Evolutionary conservation across 2,113 vertebrate species (phyloP).

Genomic region (Anarrhichthys ocellatus): DNA sequence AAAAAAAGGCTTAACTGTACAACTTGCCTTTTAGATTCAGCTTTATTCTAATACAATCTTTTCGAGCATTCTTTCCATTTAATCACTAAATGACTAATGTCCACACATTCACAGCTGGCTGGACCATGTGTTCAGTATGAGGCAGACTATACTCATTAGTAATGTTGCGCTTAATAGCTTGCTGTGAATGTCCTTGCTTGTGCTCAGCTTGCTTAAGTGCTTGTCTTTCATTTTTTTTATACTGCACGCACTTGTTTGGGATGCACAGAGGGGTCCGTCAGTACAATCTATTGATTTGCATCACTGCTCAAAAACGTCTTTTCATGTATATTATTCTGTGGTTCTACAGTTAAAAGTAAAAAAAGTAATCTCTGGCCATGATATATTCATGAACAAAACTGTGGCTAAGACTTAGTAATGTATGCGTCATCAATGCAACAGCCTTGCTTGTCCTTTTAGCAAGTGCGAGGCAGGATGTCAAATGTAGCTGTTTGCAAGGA

Average conservation of each 20-base stretch:
- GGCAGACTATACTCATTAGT: slow-evolving; percentile 27
- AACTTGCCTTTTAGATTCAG: slow-evolving; percentile 8
- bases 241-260: slow-evolving; percentile 10
- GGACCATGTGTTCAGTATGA: slow-evolving; percentile 5
- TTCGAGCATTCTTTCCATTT: not conserved
- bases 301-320: not conserved
- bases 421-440: slow-evolving; percentile 5
- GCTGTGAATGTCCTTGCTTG: slow-evolving; percentile 33
- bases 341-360: not conserved
- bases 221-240: slow-evolving; percentile 42
- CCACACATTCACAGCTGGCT: slow-evolving; percentile 21
- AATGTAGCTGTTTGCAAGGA: not conserved
- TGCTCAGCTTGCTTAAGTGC: slow-evolving; percentile 36
- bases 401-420: not conserved
- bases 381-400: not conserved
- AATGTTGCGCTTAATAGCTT: slow-evolving; percentile 34
- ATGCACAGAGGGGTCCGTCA: not conserved
- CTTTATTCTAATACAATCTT: not conserved
- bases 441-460: not conserved
- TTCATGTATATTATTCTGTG: not conserved
- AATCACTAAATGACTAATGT: not conserved
- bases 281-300: not conserved
- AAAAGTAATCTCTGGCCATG: not conserved
- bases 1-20: not conserved
- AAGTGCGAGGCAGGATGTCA: not conserved